Base-by-base conservation (phyloP, 92 coral and sea anemone species). In the Plumapathes pennacea region DNA sequence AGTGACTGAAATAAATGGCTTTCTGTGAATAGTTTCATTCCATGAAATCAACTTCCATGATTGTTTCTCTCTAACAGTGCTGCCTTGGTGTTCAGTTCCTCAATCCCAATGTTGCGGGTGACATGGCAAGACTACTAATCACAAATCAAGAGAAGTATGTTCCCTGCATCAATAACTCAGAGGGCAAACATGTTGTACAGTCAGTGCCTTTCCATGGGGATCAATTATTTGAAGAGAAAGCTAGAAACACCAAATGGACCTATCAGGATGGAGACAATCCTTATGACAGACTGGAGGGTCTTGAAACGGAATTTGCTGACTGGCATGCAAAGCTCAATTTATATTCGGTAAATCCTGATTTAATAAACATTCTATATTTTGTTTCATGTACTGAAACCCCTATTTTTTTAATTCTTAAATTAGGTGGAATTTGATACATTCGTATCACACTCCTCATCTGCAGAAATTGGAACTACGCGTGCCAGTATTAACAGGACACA, bases 51-150 rank as follows among this genome's bases (percentile, higher is more conserved):
- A n/a, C n/a, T n/a, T n/a, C n/a, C n/a, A n/a, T n/a, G n/a, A n/a
- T 41, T 27, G 18, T 25, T 8, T 58, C 15, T 60, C 43, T 24
- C 25, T 44, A 42, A 13, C 45, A 84, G 90, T 84, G 90, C 56
- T 77, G 74, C 32, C 77, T 83, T 18, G 81, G 81, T 5, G 23
- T 71, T 13, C 37, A 76, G 67, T 83, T 83, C 63, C 33, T 31
- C 23, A 76, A 82, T 28, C 78, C 89, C 3, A 82, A 75, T 25
- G 52, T 82, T 21, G 83, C 90, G 15, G 59, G 89, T 15, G 84
- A 83, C 25, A 83, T 83, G 90, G 90, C 85, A 0, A 84, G 77
- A 46, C 49, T 83, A 15, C 57, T 78, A 14, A 41, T 51, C 10
- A 23, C 57, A 5, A 55, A 71, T 62, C 90, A 83, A 24, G 53